These are phyloP conservation scores for Rattus norvegicus DNA, from an alignment of 2,113 vertebrate species.

Conservation along the genomic window DNA sequence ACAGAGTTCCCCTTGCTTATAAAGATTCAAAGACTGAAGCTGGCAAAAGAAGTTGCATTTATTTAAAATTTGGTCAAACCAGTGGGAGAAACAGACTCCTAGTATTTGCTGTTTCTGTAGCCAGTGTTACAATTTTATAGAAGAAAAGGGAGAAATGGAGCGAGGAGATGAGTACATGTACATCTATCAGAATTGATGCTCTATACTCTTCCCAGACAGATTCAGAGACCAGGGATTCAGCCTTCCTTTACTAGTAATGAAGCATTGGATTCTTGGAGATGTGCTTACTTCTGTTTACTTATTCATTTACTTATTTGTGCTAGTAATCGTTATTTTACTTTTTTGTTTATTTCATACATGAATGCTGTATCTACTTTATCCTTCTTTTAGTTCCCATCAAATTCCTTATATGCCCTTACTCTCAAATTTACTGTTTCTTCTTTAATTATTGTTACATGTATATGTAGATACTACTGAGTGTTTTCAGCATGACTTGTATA, in stretches of 20 bases:
- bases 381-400: neutral
- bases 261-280: neutral
- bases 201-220: neutral
- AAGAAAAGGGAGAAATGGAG: no score
- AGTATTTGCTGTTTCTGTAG: neutral
- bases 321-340: neutral
- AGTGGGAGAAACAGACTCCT: neutral
- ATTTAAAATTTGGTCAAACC: neutral
- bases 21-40: neutral
- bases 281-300: neutral
- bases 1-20: no score
- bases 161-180: neutral
- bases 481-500: neutral
- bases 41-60: neutral
- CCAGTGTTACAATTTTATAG: neutral
- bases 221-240: neutral
- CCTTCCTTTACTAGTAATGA: neutral
- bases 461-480: neutral
- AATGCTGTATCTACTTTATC: neutral
- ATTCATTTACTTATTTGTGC: neutral
- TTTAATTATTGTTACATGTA: neutral
- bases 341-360: neutral
- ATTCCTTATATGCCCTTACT: neutral
- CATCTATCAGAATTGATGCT: neutral
- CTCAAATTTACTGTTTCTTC: neutral